Conservation (phyloP, 2,888 invertebrate genomes). For the Charanyca ferruginea region DNA sequence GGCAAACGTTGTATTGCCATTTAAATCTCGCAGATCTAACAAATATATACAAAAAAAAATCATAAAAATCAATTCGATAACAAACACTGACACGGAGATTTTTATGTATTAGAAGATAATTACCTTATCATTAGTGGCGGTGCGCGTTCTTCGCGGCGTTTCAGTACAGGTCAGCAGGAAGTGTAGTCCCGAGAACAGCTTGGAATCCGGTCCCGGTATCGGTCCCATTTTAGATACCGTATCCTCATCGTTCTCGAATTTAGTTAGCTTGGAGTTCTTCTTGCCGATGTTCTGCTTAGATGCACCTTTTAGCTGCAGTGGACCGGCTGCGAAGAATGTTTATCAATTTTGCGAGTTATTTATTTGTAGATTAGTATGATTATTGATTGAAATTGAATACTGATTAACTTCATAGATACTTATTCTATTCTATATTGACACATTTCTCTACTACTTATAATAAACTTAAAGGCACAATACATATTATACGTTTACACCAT, state of each 20-base stretch:
- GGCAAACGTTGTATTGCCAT: too few relatives aligned
- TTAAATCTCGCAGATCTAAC: too few relatives aligned
- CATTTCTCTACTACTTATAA: too few relatives aligned
- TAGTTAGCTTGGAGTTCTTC: slow-evolving; percentile 87
- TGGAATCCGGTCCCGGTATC: slow-evolving; percentile 86
- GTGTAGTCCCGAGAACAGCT: slow-evolving; percentile 89
- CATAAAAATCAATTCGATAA: too few relatives aligned
- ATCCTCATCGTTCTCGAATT: slow-evolving; percentile 87
- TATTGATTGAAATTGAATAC: slow-evolving; percentile 37
- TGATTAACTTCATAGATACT: slow-evolving; percentile 14
- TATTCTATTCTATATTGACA: not conserved
- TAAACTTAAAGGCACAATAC: too few relatives aligned
- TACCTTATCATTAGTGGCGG: slow-evolving; percentile 68
- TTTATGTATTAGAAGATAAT: too few relatives aligned
- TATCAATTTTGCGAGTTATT: slow-evolving; percentile 3
- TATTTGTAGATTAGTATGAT: not conserved
- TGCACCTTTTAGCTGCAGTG: slow-evolving; percentile 88
- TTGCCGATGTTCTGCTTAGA: slow-evolving; percentile 89
- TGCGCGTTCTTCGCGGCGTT: slow-evolving; percentile 72
- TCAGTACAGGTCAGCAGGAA: slow-evolving; percentile 92
- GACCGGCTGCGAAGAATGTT: slow-evolving; percentile 77
- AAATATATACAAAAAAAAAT: too few relatives aligned
- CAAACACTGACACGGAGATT: too few relatives aligned
- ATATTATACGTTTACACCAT: too few relatives aligned
- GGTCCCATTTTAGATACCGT: slow-evolving; percentile 89